Evolutionary conservation across 2,888 invertebrate species (phyloP).

Genomic region (Hydropsyche betteni): DNA sequence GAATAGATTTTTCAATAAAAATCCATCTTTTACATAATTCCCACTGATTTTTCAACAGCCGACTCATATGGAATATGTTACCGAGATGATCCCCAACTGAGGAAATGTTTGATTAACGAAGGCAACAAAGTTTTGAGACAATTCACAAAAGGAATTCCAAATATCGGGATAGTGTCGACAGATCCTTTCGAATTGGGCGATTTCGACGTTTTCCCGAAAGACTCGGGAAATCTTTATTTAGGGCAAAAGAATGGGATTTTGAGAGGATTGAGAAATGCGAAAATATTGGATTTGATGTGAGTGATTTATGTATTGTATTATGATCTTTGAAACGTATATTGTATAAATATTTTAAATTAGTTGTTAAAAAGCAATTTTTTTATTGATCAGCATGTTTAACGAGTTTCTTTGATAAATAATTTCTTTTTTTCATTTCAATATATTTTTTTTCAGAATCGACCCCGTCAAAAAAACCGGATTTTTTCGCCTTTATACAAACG

Average conservation of each 20-base stretch:
- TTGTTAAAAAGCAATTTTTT: neutral
- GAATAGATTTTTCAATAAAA: neutral
- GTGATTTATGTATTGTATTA: neutral
- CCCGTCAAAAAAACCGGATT: slow-evolving; percentile 39
- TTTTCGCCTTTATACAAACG: slow-evolving; percentile 28
- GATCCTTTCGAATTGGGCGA: slow-evolving; percentile 64
- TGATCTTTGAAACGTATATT: too few species aligned
- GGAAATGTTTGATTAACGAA: slow-evolving; percentile 41
- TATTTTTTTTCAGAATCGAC: slow-evolving; percentile 43
- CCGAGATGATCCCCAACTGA: slow-evolving; percentile 42
- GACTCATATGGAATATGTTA: slow-evolving; percentile 45
- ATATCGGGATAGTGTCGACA: slow-evolving; percentile 61
- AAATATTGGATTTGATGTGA: slow-evolving; percentile 43
- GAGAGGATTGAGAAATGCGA: slow-evolving; percentile 57
- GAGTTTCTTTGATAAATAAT: neutral
- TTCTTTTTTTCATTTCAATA: slow-evolving; percentile 1
- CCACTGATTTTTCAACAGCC: slow-evolving; percentile 32
- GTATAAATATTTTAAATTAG: neutral
- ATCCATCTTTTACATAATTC: neutral
- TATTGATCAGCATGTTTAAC: too few species aligned
- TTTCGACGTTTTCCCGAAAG: slow-evolving; percentile 58
- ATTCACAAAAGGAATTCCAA: slow-evolving; percentile 63
- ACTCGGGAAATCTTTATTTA: slow-evolving; percentile 60
- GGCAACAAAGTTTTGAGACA: slow-evolving; percentile 34
- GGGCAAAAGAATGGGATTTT: slow-evolving; percentile 62